Conservation (phyloP, 2,113 vertebrate species). For the Melanotaenia duboulayi region DNA sequence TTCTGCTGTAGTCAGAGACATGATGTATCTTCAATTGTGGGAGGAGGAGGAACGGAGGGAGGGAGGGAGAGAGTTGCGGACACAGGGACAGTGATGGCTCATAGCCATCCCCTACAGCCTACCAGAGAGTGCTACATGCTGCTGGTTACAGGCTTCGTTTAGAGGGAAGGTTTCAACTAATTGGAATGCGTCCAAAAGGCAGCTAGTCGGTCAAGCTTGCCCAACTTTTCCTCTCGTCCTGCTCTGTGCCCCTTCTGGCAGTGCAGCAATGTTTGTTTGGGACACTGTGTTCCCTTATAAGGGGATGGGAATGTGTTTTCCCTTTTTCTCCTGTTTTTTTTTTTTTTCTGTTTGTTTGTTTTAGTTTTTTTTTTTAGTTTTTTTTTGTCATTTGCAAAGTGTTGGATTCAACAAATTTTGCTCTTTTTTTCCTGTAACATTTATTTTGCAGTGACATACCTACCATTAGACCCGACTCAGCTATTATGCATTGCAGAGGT, state of each 20-base stretch:
- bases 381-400: slow-evolving; percentile 39
- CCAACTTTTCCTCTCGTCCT: slow-evolving; percentile 36
- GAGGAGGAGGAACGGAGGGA: slow-evolving; percentile 23
- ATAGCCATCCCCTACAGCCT: slow-evolving; percentile 31
- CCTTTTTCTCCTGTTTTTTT: neutral
- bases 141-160: slow-evolving; percentile 36
- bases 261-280: slow-evolving; percentile 63
- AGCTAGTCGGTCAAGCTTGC: slow-evolving; percentile 16
- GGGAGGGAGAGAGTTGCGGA: slow-evolving; percentile 29
- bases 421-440: slow-evolving; percentile 35
- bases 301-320: slow-evolving; percentile 24
- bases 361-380: too few species aligned
- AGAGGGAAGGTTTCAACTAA: slow-evolving; percentile 5
- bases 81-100: slow-evolving; percentile 35
- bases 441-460: neutral
- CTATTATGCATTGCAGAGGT: neutral
- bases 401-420: slow-evolving; percentile 58
- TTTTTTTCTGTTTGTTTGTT: neutral
- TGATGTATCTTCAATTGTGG: slow-evolving; percentile 41
- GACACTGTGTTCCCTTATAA: slow-evolving; percentile 66
- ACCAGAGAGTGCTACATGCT: neutral
- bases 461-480: neutral
- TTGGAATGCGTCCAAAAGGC: slow-evolving; percentile 30
- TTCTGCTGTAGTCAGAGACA: slow-evolving; percentile 68
- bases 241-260: slow-evolving; percentile 45